Base-by-base conservation (phyloP, 2,113 vertebrate genomes). In the Podarcis muralis region DNA sequence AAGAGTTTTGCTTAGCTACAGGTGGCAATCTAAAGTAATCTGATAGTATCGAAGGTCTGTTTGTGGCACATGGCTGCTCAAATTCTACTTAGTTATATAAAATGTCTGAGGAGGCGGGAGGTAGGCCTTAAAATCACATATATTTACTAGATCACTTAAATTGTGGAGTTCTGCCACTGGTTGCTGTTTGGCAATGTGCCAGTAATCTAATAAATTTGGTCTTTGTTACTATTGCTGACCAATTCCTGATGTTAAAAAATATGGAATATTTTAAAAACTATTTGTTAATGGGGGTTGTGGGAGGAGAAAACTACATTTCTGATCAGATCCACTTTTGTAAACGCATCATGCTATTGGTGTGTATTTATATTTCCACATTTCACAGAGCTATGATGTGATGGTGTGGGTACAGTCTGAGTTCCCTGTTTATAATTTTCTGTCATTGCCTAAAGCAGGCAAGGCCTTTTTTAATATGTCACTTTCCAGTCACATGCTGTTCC, bases 361-460 rank as follows among this genome's bases (percentile, higher is more conserved):
- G 16, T 48, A 27, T 77, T 53, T 82, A 37, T 82, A 37, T 84
- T 79, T 40, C 25, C 75, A 59, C 11, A 27, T 25, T 6, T 74
- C 57, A 30, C 43, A 83, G 81, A 85, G 77, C 87, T 74, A 59
- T 88, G 85, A 68, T 85, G 82, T 25, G 66, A 85, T 80, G 30
- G 32, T 57, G 3, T 40, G 23, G n/a, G 5, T 2, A n/a, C 35
- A 65, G 11, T 65, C 20, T 22, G n/a, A 18, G 65, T 20, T 87
- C 27, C 57, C 8, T 71, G 18, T 72, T 59, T 62, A 30, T 20
- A 66, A 65, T 92, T 89, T 91, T 89, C 85, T 89, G 91, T 81
- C 85, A 57, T 0, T 87, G 66, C 77, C 86, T 69, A 59, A 53
- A 81, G 86, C 77, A 87, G 23, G 15, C 20, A 32, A 13, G 57